phyloP scores from a whole-genome alignment of 2,888 invertebrate species.

The Saturnia pavonia region DNA sequence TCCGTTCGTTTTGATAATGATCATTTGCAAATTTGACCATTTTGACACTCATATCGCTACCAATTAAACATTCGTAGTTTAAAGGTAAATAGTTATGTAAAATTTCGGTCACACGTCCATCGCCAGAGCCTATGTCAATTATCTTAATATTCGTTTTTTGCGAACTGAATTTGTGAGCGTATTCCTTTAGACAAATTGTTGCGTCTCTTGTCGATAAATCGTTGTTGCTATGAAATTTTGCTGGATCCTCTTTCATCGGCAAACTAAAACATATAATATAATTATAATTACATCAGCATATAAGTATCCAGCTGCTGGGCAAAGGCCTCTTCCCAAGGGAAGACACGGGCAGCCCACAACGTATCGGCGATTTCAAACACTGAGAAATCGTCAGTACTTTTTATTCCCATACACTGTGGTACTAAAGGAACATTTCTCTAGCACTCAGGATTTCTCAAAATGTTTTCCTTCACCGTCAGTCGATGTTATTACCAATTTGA shows the following conservation, averaged over 20 bases:
- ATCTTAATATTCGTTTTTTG: slow-evolving; percentile 2
- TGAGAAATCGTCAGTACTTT: too few relatives aligned
- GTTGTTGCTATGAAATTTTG: slow-evolving; percentile 2
- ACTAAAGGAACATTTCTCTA: too few relatives aligned
- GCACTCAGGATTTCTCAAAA: too few relatives aligned
- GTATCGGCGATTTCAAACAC: too few relatives aligned
- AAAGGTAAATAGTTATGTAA: slow-evolving; percentile 17
- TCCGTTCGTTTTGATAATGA: slow-evolving; percentile 12
- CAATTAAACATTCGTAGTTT: slow-evolving; percentile 9
- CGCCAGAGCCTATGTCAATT: slow-evolving; percentile 27
- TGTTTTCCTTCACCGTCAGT: too few relatives aligned
- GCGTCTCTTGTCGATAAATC: slow-evolving; percentile 13
- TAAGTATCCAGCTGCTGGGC: too few relatives aligned
- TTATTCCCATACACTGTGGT: too few relatives aligned
- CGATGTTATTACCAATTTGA: too few relatives aligned
- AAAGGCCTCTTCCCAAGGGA: too few relatives aligned
- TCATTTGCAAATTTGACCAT: slow-evolving; percentile 19
- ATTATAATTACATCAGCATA: too few relatives aligned
- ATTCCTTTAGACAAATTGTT: slow-evolving; percentile 11
- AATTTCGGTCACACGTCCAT: slow-evolving; percentile 25
- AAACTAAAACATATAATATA: slow-evolving; percentile 10
- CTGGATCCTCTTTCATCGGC: slow-evolving; percentile 16
- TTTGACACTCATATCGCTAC: slow-evolving; percentile 16
- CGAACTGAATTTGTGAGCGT: slow-evolving; percentile 14
- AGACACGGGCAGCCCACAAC: too few relatives aligned